Base-by-base conservation (phyloP, 2,888 invertebrate species). In the Phaonia tiefii region DNA sequence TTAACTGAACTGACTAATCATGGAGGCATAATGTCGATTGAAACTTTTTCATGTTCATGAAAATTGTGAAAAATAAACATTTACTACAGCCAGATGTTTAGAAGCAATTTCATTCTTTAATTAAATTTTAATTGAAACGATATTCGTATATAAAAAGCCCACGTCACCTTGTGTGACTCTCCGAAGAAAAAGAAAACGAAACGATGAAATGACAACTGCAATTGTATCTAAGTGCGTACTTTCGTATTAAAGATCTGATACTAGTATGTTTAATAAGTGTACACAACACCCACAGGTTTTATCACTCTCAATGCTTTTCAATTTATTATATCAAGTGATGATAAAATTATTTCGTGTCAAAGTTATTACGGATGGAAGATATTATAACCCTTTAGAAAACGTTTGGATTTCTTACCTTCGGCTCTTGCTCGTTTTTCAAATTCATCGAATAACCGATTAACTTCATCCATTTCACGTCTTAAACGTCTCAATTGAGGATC, bases 381-480 rank as follows among this genome's bases (percentile, higher is more conserved):
- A n/a, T n/a, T n/a, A n/a, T n/a, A n/a, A n/a, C n/a, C n/a, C n/a
- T n/a, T n/a, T 15, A 10, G 17, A 49, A 49, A 49, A 20, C 20
- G 15, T 49, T 17, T 49, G 5, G n/a, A n/a, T n/a, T 31, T 84
- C 91, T 89, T 88, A 95, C 95, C 95, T 92, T 97, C 97, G 82
- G 96, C 96, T 78, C 96, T 91, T 4, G 98, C 97, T 37, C 96
- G 93, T 80, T 96, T 93, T 89, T 98, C 97, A 87, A 98, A 96
- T 89, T 98, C 97, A 89, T 97, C 97, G 90, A 98, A 98, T 75
- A 98, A 92, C 79, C 97, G 92, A 91, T 98, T 98, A 85, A 98
- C 98, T 90, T 98, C 97, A 83, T 97, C 97, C 93, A 99, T 98
- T 92, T 99, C 99, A 13, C 98, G 93, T 78, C 96, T 92, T 84